phyloP scores from a whole-genome alignment of 2,797 vertebrate genomes.

The Acipenser oxyrinchus region DNA sequence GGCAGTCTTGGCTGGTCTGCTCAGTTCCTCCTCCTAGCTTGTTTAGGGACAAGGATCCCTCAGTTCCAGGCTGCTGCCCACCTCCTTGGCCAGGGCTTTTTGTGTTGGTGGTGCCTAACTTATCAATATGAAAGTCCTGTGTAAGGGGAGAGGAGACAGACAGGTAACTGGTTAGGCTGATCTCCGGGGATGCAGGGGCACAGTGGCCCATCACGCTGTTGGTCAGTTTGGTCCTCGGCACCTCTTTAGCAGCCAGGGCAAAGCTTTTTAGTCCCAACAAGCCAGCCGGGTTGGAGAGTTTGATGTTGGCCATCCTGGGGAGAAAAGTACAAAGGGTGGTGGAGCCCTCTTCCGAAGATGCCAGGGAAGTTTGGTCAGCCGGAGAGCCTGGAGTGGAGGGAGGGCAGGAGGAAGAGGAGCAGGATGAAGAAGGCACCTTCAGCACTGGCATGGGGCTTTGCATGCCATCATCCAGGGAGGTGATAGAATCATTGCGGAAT shows the following conservation, averaged over 20 bases:
- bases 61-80: slow-evolving; percentile 14
- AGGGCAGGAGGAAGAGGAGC: slow-evolving; percentile 26
- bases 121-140: slow-evolving; percentile 32
- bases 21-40: slow-evolving; percentile 36
- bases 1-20: slow-evolving; percentile 28
- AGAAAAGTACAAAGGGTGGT: slow-evolving; percentile 72
- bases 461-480: slow-evolving; percentile 67
- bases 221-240: slow-evolving; percentile 51
- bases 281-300: slow-evolving; percentile 63
- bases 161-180: slow-evolving; percentile 38
- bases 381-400: slow-evolving; percentile 1
- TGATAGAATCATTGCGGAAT: slow-evolving; percentile 76
- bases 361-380: slow-evolving; percentile 22
- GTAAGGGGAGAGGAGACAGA: slow-evolving; percentile 33
- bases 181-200: slow-evolving; percentile 41
- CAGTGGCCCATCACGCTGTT: slow-evolving; percentile 41
- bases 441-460: slow-evolving; percentile 40
- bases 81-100: background rate
- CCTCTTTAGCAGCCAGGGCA: slow-evolving; percentile 53
- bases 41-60: slow-evolving; percentile 30
- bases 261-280: slow-evolving; percentile 62
- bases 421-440: slow-evolving; percentile 52
- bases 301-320: slow-evolving; percentile 72
- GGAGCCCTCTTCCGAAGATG: slow-evolving; percentile 46
- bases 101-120: background rate